These are phyloP conservation scores for Bettongia penicillata DNA, from an alignment of 2,113 vertebrate species.

Conservation along the genomic window DNA sequence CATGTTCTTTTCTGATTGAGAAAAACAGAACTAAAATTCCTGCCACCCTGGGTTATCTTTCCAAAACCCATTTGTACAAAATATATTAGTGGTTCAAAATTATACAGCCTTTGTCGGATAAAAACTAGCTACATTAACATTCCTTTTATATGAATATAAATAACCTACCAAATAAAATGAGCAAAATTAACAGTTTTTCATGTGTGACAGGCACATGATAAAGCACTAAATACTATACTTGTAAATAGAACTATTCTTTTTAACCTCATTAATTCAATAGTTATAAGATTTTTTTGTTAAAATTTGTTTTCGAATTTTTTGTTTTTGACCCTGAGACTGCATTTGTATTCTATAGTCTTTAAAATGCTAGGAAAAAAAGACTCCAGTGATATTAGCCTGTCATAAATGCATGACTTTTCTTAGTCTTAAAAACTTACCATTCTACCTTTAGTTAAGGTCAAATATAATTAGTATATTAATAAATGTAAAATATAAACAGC, in stretches of 20 bases:
- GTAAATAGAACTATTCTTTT: neutral
- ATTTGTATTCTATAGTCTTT: neutral
- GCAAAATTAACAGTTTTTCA: neutral
- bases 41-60: neutral
- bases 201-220: neutral
- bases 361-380: neutral
- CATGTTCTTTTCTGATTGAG: slow-evolving; percentile 23
- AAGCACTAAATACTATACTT: neutral
- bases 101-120: neutral
- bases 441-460: neutral
- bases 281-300: neutral
- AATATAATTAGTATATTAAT: neutral
- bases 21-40: neutral
- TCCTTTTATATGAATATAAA: neutral
- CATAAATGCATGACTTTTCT: neutral
- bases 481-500: neutral
- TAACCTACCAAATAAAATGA: neutral
- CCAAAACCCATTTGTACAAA: neutral
- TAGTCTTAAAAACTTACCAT: neutral
- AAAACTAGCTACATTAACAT: slow-evolving; percentile 25
- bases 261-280: neutral
- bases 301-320: neutral
- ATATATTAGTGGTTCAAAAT: neutral
- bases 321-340: neutral
- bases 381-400: neutral